Conservation (phyloP, 1,140 invertebrate genomes). For the Prorops nasuta region DNA sequence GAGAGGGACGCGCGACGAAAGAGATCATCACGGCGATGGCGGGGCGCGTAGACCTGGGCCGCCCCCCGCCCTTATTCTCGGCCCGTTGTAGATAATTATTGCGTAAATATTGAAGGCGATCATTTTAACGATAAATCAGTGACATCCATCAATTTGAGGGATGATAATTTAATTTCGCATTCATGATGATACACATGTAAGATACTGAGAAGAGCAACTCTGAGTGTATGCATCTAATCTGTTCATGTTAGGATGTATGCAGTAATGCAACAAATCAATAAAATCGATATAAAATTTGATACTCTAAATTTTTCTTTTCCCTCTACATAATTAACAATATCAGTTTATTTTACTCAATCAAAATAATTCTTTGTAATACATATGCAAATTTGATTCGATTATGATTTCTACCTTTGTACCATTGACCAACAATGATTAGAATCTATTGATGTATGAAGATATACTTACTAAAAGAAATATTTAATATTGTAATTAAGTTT, state of each 20-base stretch:
- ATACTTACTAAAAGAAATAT: too few species aligned
- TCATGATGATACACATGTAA: constrained; percentile 44
- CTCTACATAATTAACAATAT: background rate
- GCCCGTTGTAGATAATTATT: constrained; percentile 58
- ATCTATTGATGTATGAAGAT: too few species aligned
- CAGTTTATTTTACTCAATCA: background rate
- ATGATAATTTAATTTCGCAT: constrained; percentile 49
- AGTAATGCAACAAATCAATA: constrained; percentile 47
- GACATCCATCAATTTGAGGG: constrained; percentile 33
- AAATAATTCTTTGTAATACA: too few species aligned
- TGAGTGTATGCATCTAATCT: constrained; percentile 51
- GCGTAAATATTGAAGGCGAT: constrained; percentile 30
- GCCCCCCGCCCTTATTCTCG: constrained; percentile 54
- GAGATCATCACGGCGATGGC: constrained; percentile 53
- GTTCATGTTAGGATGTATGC: constrained; percentile 56
- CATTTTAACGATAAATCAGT: constrained; percentile 33
- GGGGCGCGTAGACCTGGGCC: constrained; percentile 57
- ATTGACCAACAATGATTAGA: too few species aligned
- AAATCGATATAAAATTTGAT: constrained; percentile 42
- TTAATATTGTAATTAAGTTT: too few species aligned
- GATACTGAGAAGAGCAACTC: constrained; percentile 44
- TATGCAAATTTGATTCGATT: too few species aligned
- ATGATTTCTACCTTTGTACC: too few species aligned
- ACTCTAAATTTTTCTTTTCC: background rate
- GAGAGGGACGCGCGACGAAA: constrained; percentile 48